A percentile compares a stretch with the other conserved stretches of the same genome.
Evolutionary conservation across 2,113 vertebrate species (phyloP).

Genomic region (Paraplagusia blochii): DNA sequence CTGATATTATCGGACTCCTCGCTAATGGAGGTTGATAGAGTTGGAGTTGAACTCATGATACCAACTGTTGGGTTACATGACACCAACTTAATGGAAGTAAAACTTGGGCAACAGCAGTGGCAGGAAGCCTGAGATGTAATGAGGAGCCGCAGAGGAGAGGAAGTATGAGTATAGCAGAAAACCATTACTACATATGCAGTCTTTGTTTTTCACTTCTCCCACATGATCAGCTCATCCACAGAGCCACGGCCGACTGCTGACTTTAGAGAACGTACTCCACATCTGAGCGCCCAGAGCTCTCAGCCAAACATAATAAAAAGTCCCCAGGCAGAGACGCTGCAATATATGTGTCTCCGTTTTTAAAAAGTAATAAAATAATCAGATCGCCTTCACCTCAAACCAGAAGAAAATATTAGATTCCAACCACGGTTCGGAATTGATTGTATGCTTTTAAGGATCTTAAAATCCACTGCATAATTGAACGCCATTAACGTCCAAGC

Average conservation of each 20-base stretch:
- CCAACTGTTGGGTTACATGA: neutral
- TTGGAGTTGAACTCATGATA: neutral
- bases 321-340: neutral
- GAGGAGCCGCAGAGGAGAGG: neutral
- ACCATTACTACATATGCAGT: slow-evolving; percentile 20
- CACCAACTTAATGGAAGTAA: neutral
- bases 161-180: slow-evolving; percentile 13
- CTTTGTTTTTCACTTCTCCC: slow-evolving; percentile 42
- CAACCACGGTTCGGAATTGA: no score
- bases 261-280: slow-evolving; percentile 14
- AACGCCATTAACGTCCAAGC: neutral
- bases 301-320: neutral
- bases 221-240: slow-evolving; percentile 56
- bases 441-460: no score
- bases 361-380: neutral
- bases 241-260: slow-evolving; percentile 27
- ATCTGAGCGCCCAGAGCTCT: neutral
- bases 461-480: neutral
- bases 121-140: neutral
- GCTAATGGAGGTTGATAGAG: neutral
- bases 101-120: slow-evolving; percentile 1
- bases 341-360: neutral
- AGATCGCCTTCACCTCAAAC: neutral
- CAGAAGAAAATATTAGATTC: no score
- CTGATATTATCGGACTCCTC: no score